Evolutionary conservation across 2,113 vertebrate genomes (phyloP).

Genomic region (Prunella himalayana): DNA sequence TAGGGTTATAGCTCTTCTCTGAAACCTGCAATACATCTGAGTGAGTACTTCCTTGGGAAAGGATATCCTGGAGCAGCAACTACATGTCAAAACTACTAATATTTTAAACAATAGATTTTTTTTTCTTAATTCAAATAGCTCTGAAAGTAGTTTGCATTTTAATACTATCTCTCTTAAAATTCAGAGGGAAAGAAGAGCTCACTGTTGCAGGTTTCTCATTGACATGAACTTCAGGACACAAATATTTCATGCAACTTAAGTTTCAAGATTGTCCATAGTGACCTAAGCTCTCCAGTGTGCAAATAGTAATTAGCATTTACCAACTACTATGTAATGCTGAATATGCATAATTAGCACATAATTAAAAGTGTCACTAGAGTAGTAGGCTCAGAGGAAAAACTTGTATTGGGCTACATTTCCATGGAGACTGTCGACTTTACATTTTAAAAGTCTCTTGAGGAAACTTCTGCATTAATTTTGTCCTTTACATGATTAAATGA

Average conservation of each 20-base stretch:
- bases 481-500: not conserved
- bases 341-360: not conserved
- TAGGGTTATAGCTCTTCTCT: not conserved
- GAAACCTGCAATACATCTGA: not conserved
- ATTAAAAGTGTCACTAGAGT: not conserved
- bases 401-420: not conserved
- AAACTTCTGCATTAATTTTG: not conserved
- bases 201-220: not conserved
- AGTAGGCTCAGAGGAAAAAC: not conserved
- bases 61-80: not conserved
- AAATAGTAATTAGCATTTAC: not conserved
- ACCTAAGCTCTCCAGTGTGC: not conserved
- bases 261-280: not conserved
- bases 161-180: not conserved
- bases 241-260: not conserved
- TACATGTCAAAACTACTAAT: not conserved
- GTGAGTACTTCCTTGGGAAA: not conserved
- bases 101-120: not conserved
- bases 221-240: not conserved
- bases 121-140: not conserved
- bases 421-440: not conserved
- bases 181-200: not conserved
- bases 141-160: conserved; percentile 1
- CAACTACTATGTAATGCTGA: not conserved
- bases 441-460: not conserved